Evolutionary conservation across 2,888 invertebrate species (phyloP).

Genomic region (Phytoseiulus persimilis): DNA sequence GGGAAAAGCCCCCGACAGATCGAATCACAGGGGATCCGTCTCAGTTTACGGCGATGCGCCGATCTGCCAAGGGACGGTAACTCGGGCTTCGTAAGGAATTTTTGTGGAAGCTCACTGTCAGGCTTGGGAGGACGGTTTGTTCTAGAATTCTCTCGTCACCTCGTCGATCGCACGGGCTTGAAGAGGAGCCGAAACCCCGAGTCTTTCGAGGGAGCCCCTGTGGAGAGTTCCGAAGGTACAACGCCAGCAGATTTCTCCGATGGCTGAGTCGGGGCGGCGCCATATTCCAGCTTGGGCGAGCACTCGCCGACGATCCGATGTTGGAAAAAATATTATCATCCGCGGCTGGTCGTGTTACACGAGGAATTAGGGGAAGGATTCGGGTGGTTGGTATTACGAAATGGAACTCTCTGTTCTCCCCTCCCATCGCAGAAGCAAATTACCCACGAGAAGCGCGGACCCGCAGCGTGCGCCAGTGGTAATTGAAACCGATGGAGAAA

Average conservation of each 20-base stretch:
- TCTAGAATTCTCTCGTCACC: no score
- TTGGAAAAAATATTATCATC: neutral
- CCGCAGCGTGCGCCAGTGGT: neutral
- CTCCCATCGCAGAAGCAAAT: neutral
- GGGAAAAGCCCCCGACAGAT: neutral
- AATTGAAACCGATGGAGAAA: slow-evolving; percentile 5
- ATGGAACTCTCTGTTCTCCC: neutral
- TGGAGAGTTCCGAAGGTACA: no score
- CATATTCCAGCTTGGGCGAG: neutral
- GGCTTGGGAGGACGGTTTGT: no score
- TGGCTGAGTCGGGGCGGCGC: neutral
- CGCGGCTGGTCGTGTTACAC: neutral
- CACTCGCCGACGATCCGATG: neutral
- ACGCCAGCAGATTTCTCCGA: no score
- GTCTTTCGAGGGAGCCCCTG: no score
- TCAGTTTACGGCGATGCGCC: neutral
- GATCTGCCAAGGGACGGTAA: neutral
- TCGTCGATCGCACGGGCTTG: no score
- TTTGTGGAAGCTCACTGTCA: no score
- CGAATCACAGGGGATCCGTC: neutral
- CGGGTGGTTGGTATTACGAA: neutral
- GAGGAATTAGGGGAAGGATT: neutral
- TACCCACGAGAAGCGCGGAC: neutral
- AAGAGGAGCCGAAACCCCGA: no score
- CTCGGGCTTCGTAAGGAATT: no score